Evolutionary conservation across 2,888 invertebrate species (phyloP).

Genomic region (Epinotia nisella): DNA sequence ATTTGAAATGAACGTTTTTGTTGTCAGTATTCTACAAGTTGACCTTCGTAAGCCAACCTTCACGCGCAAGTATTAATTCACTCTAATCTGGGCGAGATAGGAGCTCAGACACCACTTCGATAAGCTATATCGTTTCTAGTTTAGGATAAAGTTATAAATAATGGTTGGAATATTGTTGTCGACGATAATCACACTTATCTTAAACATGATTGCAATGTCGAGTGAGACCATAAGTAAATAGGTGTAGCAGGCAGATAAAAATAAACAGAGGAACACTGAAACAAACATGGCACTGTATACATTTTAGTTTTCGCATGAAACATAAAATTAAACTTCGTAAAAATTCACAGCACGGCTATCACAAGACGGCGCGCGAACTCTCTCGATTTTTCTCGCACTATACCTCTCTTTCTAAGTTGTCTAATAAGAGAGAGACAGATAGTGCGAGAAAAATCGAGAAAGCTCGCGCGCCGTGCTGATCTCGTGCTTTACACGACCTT

Average conservation of each 20-base stretch:
- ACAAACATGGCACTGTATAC: neutral
- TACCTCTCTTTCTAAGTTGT: no score
- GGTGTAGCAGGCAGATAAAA: neutral
- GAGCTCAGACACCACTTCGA: slow-evolving; percentile 29
- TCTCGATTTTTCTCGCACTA: no score
- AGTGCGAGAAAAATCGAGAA: no score
- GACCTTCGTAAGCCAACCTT: slow-evolving; percentile 54
- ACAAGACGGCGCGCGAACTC: no score
- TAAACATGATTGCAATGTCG: no score
- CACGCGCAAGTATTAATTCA: slow-evolving; percentile 49
- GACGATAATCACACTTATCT: neutral
- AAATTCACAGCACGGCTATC: no score
- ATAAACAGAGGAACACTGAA: neutral
- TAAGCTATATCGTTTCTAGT: slow-evolving; percentile 39
- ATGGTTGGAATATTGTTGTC: neutral
- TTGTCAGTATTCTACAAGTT: slow-evolving; percentile 58
- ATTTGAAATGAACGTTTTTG: slow-evolving; percentile 72
- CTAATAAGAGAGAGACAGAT: no score
- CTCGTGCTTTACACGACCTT: no score
- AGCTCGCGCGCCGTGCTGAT: no score
- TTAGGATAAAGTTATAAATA: slow-evolving; percentile 24
- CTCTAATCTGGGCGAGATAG: slow-evolving; percentile 44
- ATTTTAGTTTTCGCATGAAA: neutral
- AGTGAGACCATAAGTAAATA: neutral
- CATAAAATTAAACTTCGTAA: neutral